phyloP scores from a whole-genome alignment of 2,888 invertebrate species.

The Gibbula magus region DNA sequence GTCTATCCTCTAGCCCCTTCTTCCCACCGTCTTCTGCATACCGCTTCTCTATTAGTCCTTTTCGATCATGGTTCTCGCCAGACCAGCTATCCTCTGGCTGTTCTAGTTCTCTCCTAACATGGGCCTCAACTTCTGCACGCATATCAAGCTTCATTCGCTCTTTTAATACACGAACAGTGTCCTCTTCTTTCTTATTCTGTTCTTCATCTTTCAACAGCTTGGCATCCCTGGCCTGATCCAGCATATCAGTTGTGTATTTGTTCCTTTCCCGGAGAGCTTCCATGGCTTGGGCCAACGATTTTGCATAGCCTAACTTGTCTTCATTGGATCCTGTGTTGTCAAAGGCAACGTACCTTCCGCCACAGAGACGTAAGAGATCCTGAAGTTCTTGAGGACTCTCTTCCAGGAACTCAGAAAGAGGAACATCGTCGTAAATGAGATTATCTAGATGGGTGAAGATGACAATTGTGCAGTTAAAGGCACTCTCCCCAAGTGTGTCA shows the following conservation, averaged over 20 bases:
- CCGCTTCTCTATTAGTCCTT: too few relatives aligned
- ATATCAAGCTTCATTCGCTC: neutral
- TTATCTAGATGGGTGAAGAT: neutral
- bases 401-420: neutral
- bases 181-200: neutral
- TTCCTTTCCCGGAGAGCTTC: neutral
- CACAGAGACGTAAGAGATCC: neutral
- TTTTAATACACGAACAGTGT: neutral
- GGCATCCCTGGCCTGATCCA: neutral
- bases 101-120: neutral
- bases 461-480: neutral
- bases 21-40: too few relatives aligned
- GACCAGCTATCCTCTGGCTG: too few relatives aligned
- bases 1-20: too few relatives aligned
- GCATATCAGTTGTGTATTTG: neutral
- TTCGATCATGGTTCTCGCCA: too few relatives aligned
- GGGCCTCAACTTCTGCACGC: neutral
- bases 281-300: neutral
- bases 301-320: neutral
- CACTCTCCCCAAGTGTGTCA: neutral
- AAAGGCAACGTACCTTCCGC: neutral
- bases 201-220: neutral
- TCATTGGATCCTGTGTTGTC: neutral
- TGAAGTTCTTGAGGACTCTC: neutral
- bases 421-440: neutral